These are phyloP conservation scores for Apomyelois bistriatella DNA, from an alignment of 2,888 invertebrate genomes.

Conservation along the genomic window DNA sequence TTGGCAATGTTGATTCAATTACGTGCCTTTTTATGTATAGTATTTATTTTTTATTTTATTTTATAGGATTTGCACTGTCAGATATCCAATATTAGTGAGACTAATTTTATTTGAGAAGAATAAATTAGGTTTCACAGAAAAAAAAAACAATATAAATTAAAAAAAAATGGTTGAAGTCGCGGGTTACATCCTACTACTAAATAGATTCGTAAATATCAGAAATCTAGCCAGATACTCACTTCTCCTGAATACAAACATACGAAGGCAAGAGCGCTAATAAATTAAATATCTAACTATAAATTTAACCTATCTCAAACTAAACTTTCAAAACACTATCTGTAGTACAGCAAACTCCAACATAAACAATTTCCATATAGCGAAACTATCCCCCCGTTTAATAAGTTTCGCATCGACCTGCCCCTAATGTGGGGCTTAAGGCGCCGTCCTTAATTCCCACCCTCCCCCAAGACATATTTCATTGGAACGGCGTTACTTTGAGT, in stretches of 20 bases:
- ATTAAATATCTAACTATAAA: background rate
- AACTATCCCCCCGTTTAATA: slow-evolving; percentile 43
- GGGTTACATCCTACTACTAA: no score
- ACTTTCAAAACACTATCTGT: slow-evolving; percentile 15
- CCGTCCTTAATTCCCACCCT: slow-evolving; percentile 53
- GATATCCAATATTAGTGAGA: no score
- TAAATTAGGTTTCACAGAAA: no score
- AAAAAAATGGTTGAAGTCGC: no score
- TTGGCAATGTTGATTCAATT: no score
- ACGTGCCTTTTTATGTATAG: no score
- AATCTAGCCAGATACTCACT: no score
- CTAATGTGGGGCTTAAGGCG: slow-evolving; percentile 65
- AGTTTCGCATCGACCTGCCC: slow-evolving; percentile 56
- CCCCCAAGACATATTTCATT: slow-evolving; percentile 78
- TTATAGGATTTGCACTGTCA: no score
- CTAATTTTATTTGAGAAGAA: no score
- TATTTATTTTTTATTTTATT: no score
- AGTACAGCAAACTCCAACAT: slow-evolving; percentile 3
- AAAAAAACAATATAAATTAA: no score
- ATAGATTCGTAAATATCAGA: no score
- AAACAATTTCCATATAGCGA: slow-evolving; percentile 9
- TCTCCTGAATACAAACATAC: background rate
- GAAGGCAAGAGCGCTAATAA: background rate
- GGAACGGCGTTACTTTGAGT: slow-evolving; percentile 50
- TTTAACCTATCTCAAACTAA: slow-evolving; percentile 1